Evolutionary conservation across 1,140 invertebrate genomes (phyloP).

Genomic region (Atopsyche davidsoni): DNA sequence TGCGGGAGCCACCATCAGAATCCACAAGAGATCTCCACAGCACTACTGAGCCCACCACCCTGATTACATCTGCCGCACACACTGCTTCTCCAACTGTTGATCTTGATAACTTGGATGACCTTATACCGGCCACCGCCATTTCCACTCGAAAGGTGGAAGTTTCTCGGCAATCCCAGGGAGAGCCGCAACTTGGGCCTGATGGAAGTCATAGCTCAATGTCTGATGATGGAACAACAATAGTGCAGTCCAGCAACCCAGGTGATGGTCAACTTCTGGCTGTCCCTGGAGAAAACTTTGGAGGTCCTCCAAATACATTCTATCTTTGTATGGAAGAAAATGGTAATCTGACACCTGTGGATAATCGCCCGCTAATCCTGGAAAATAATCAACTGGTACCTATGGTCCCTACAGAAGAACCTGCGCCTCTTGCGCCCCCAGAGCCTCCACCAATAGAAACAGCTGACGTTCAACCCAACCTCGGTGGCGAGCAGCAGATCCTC

Average conservation of each 20-base stretch:
- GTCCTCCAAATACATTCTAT: conserved; percentile 55
- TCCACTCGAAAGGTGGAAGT: conserved; percentile 39
- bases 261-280: conserved; percentile 61
- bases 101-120: conserved; percentile 38
- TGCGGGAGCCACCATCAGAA: conserved; percentile 26
- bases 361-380: conserved; percentile 55
- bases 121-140: conserved; percentile 42
- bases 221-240: conserved; percentile 6
- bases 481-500: conserved; percentile 33
- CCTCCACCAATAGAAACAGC: conserved; percentile 24
- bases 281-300: conserved; percentile 59
- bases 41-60: too few relatives aligned
- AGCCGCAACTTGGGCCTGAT: not conserved
- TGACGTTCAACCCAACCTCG: conserved; percentile 17
- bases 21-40: conserved; percentile 30
- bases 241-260: conserved; percentile 30
- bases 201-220: conserved; percentile 9
- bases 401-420: conserved; percentile 22
- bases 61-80: too few relatives aligned
- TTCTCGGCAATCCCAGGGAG: not conserved
- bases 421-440: not conserved
- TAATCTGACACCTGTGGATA: conserved; percentile 62
- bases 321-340: conserved; percentile 61
- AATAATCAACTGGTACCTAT: conserved; percentile 53
- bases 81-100: too few relatives aligned